phyloP scores from a whole-genome alignment of 1,140 invertebrate genomes.

The Bombus turneri region DNA sequence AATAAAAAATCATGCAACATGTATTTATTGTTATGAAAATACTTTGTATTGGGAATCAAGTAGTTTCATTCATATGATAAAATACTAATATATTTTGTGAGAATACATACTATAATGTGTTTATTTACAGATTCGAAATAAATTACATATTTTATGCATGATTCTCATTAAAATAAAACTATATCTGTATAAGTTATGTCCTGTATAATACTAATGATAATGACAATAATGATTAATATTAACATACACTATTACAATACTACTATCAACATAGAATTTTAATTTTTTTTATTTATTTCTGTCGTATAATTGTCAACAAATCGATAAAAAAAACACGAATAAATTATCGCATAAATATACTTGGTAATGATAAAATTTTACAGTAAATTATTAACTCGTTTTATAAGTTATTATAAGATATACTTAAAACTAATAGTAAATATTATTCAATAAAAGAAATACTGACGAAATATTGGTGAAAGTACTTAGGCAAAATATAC shows the following conservation, averaged over 20 bases:
- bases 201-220: slow-evolving; percentile 4
- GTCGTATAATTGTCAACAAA: slow-evolving; percentile 10
- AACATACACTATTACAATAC: slow-evolving; percentile 3
- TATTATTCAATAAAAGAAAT: slow-evolving; percentile 34
- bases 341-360: slow-evolving; percentile 48
- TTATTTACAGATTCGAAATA: slow-evolving; percentile 40
- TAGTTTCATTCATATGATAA: neutral
- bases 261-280: slow-evolving; percentile 11
- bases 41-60: neutral
- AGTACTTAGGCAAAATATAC: slow-evolving; percentile 13
- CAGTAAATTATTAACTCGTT: neutral
- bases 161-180: slow-evolving; percentile 11
- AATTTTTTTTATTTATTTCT: slow-evolving; percentile 4
- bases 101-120: neutral
- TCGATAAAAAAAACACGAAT: slow-evolving; percentile 11
- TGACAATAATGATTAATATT: neutral
- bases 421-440: slow-evolving; percentile 17
- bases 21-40: neutral
- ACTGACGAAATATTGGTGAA: slow-evolving; percentile 11
- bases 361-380: neutral
- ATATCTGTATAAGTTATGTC: neutral
- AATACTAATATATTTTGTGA: neutral
- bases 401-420: slow-evolving; percentile 18
- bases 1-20: neutral
- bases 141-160: slow-evolving; percentile 10